Base-by-base conservation (phyloP, 2,797 vertebrate genomes). In the Scleropages formosus region DNA sequence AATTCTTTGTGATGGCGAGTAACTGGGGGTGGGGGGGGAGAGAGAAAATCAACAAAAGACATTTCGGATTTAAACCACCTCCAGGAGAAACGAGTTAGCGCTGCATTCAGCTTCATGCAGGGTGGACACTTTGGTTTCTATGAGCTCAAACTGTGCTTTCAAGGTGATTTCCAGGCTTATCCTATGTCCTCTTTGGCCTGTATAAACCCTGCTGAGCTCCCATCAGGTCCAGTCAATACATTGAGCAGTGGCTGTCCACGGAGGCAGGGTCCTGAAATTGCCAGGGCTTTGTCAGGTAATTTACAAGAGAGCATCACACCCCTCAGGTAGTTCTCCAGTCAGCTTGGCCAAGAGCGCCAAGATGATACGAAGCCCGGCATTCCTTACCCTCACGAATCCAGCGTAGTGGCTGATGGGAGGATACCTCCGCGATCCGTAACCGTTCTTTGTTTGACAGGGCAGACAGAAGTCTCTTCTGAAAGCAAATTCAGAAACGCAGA, bases 1-100 rank as follows among this genome's bases (percentile, higher is more conserved):
- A 79, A 78, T 78, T 27, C 49, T 70, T 56, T 80, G 65, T 27
- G 75, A 56, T 51, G 77, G 74, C 20, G 61, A 72, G 79, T 68
- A 51, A 80, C 79, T 67, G 81, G 74, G 77, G 84, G 80, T 70
- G 75, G 79, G 67, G 81, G 74, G 77, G 84, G 80, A 70, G 75
- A 77, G 53, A 69, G 69, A 46, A 73, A 51, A 46, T 24, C 22
- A 22, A 24, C 10, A n/a, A 27, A 16, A 24, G 16, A 56, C 70
- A n/a, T 22, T 68, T 26, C 22, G 12, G 60, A 62, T 62, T 24
- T 4, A 62, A 62, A 62, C 60, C 44, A 22, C 39, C 53, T 12
- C 53, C 9, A 56, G 27, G 53, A 70, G 16, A 24, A 24, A 56
- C 18, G 24, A n/a, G 49, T n/a, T n/a, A 47, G 39, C 9, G 66